Base-by-base conservation (phyloP, 2,888 invertebrate genomes). In the Cephus pulcher region DNA sequence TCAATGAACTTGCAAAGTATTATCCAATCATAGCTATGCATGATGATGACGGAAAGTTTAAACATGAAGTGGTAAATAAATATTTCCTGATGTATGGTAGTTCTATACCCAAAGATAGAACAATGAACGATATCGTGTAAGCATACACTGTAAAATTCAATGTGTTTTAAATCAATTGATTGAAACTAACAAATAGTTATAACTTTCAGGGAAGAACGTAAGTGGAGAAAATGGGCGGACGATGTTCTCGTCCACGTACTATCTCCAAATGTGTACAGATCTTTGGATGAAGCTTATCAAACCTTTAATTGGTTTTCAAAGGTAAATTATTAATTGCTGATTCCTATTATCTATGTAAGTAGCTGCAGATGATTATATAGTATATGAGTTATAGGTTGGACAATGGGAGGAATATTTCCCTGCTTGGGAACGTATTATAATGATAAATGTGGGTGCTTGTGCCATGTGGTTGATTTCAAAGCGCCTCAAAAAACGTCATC, bases 151-250 rank as follows among this genome's bases (percentile, higher is more conserved):
- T 33, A 70, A 68, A 32, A 23, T 2, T 23, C 15, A 23, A 40
- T 15, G 6, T 9, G 23, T 56, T 56, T 56, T 56, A 56, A 56
- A 23, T 56, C 23, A 56, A 15, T 1, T 15, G 15, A 56, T 56
- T 56, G 6, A 56, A 15, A 56, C 1, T 56, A 23, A 56, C 9
- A 56, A 56, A 9, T 56, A 9, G 15, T 56, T 73, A 37, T 33
- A 33, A 56, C 12, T 4, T 93, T 74, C 88, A 98, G 98, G 70
- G 96, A 96, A 84, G 99, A 99, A 92, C 94, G 98, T 68, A 96
- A 97, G 88, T 99, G 99, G 99, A 94, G 99, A 75, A 94, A 95
- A 88, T 99, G 99, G 99, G 96, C 96, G 0, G 99, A 99, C 90
- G 94, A 95, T 75, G 95, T 96, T 70, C 93, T 99, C 1, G 98